Conservation (phyloP, 2,797 vertebrate species). For the Hydrolagus colliei region DNA sequence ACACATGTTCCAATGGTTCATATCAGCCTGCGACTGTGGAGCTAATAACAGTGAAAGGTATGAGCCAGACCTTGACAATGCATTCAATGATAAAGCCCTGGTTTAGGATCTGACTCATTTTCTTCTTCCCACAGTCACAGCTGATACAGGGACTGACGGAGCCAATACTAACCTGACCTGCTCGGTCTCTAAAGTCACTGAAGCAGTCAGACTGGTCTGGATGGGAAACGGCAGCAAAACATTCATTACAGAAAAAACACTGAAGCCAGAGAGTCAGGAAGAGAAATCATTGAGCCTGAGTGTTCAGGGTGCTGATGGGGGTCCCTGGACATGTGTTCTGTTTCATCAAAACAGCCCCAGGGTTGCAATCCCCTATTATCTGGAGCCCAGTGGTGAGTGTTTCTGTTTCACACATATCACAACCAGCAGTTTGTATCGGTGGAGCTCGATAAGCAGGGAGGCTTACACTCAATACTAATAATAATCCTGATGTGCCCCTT, state of each 20-base stretch:
- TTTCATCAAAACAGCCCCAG: slow-evolving; percentile 12
- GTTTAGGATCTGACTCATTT: neutral
- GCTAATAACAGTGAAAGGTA: too few relatives aligned
- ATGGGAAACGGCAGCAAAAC: neutral
- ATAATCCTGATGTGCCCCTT: too few relatives aligned
- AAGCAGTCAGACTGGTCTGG: slow-evolving; percentile 19
- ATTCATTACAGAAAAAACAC: neutral
- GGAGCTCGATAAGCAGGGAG: too few relatives aligned
- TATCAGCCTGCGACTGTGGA: too few relatives aligned
- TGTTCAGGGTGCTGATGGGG: neutral
- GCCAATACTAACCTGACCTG: neutral
- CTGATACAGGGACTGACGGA: slow-evolving; percentile 5
- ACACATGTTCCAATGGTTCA: too few relatives aligned
- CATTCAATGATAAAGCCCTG: neutral
- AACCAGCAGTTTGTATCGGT: too few relatives aligned
- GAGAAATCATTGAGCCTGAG: neutral
- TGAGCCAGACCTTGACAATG: too few relatives aligned
- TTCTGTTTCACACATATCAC: neutral
- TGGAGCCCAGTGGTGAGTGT: neutral
- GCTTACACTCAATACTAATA: too few relatives aligned
- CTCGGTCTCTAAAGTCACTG: neutral
- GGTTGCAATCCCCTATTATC: neutral
- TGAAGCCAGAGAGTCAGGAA: neutral
- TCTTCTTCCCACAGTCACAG: neutral
- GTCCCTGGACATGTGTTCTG: neutral